Percentiles rank a stretch among this genome's conserved stretches.
Evolutionary conservation across 1,140 invertebrate species (phyloP).

Genomic region (Ostrea edulis): DNA sequence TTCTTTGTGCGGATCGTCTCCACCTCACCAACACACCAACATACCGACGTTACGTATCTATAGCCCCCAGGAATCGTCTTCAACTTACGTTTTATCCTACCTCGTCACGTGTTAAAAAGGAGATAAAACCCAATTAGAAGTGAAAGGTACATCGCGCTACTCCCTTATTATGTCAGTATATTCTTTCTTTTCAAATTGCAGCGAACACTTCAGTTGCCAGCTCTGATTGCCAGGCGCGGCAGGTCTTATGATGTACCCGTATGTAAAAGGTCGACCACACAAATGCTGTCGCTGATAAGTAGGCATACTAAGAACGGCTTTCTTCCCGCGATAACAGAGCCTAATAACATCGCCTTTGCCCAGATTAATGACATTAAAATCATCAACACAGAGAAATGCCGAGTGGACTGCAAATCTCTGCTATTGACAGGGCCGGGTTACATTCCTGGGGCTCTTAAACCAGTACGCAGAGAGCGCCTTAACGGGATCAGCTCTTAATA

Average conservation of each 20-base stretch:
- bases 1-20: not conserved
- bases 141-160: not conserved
- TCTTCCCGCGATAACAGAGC: conserved; percentile 7
- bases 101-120: not conserved
- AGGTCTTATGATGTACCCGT: not conserved
- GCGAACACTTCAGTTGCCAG: conserved; percentile 26
- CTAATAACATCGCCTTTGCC: not conserved
- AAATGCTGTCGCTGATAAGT: conserved; percentile 16
- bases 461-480: not conserved
- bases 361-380: conserved; percentile 31
- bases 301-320: not conserved
- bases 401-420: conserved; percentile 27
- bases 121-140: conserved; percentile 31
- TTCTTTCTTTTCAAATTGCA: conserved; percentile 35
- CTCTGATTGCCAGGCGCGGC: conserved; percentile 20
- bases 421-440: not conserved
- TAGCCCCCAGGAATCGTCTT: not conserved
- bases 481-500: not conserved
- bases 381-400: conserved; percentile 18
- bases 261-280: conserved; percentile 38
- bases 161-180: conserved; percentile 7
- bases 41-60: not conserved
- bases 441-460: conserved; percentile 1
- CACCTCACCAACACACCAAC: not conserved
- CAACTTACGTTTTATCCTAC: not conserved